Evolutionary conservation across 2,113 vertebrate genomes (phyloP).

Genomic region (Cyprinus carpio): DNA sequence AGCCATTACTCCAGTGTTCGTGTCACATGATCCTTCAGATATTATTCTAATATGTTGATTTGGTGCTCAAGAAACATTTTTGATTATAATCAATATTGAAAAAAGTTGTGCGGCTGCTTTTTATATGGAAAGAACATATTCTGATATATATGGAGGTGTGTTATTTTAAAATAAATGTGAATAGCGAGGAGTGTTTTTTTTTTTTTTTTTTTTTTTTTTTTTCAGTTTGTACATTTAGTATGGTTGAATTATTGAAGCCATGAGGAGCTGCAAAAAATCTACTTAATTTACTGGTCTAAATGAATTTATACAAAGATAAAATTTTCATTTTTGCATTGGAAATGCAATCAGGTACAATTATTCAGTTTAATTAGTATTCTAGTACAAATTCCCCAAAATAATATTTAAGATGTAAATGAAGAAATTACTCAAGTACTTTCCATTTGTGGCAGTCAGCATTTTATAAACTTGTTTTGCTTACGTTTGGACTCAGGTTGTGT

Average conservation of each 20-base stretch:
- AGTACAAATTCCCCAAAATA: not conserved
- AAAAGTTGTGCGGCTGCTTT: no score
- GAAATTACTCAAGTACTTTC: not conserved
- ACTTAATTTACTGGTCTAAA: not conserved
- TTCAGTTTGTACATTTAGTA: not conserved
- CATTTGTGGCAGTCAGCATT: not conserved
- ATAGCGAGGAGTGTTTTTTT: not conserved
- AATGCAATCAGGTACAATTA: not conserved
- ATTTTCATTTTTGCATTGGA: not conserved
- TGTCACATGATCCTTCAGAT: no score
- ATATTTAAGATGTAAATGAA: not conserved
- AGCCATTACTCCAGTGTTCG: no score
- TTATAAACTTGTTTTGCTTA: constrained; percentile 19
- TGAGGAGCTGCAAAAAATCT: not conserved
- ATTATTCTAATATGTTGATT: no score
- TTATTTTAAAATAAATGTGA: no score
- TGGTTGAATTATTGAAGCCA: not conserved
- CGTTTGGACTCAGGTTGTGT: constrained; percentile 1
- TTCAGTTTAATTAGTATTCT: not conserved
- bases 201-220: not conserved
- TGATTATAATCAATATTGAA: no score
- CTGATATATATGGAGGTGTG: no score
- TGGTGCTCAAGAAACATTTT: no score
- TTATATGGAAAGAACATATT: no score
- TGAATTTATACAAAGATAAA: not conserved